Evolutionary conservation across 2,797 vertebrate species (phyloP), one percentile per base, ranked within the genome.

Genomic region (Myoxocephalus aenaeus): DNA sequence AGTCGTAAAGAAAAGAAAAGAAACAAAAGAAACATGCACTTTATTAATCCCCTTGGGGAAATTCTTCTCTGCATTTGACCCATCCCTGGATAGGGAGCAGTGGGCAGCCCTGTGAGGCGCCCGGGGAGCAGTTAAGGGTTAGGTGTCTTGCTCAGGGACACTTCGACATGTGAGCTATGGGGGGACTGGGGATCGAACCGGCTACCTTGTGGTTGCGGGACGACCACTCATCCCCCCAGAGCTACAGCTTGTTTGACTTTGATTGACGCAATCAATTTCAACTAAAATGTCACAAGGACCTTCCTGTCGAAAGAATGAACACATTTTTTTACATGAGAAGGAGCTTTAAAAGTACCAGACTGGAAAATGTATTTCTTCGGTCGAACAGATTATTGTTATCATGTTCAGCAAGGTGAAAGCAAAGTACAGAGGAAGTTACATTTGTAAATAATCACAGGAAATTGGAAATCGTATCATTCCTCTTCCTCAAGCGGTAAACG

Each of bases 381-480:
- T 57, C 10, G 15, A 59, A 18, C 12, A 40, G 18, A 34, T 10
- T 65, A 12, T 73, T 63, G 50, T 54, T 74, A 40, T 70, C 58
- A 1, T 73, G 66, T 46, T 0, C 3, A 53, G 27, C 42, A 75
- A 87, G 73, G 84, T 84, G 71, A 84, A 84, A 9, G 42, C 40
- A 68, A 68, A 63, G 62, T 12, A 9, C 77, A 75, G 64, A 70
- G 83, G 83, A 82, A 83, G 72, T 74, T 40, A 20, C 32, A 44
- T 78, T 82, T 76, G 74, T 76, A 88, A 83, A 87, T 87, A 87
- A 79, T 84, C 71, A 65, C 88, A 90, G 88, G 89, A 93, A 86
- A 91, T 88, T 87, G 87, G 85, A 90, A 92, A 91, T 78, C 18
- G 36, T 86, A 86, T 92, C 68, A 70, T 81, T 84, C 22, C 73